These are phyloP conservation scores for Neotragus pygmaeus DNA, from an alignment of 2,113 vertebrate species.

Conservation along the genomic window DNA sequence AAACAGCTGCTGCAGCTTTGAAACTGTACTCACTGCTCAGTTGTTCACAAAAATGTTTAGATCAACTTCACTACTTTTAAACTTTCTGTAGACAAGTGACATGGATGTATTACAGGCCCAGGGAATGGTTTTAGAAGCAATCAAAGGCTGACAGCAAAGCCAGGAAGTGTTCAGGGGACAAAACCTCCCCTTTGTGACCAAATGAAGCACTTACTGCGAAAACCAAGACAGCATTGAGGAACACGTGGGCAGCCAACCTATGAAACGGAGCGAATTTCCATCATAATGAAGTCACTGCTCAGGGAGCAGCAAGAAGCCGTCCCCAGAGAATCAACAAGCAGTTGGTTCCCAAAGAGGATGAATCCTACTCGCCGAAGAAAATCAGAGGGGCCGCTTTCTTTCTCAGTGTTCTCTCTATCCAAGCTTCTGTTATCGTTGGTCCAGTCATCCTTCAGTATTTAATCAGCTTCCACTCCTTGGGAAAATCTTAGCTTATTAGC, in stretches of 20 bases:
- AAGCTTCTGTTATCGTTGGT: background rate
- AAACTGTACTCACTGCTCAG: constrained; percentile 57
- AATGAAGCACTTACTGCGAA: background rate
- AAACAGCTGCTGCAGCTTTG: constrained; percentile 44
- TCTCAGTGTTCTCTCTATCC: background rate
- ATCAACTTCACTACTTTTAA: constrained; percentile 45
- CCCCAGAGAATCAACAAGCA: constrained; percentile 52
- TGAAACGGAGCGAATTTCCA: constrained; percentile 33
- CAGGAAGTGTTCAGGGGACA: background rate
- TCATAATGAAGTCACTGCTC: constrained; percentile 41
- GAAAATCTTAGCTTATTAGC: background rate
- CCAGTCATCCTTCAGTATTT: background rate
- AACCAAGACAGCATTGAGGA: background rate
- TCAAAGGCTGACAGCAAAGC: constrained; percentile 21
- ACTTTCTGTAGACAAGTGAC: constrained; percentile 53
- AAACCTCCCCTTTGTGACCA: background rate
- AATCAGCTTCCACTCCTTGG: background rate
- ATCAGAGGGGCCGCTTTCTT: background rate
- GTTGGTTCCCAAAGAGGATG: constrained; percentile 45
- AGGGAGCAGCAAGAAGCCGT: background rate
- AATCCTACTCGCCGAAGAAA: constrained; percentile 30
- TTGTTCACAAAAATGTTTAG: constrained; percentile 58
- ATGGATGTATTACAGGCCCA: constrained; percentile 38
- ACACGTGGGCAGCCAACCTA: constrained; percentile 29
- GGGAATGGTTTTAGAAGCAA: constrained; percentile 15